These are phyloP conservation scores for Phymanthus crucifer DNA, from an alignment of 92 coral and sea anemone genomes.

Conservation along the genomic window DNA sequence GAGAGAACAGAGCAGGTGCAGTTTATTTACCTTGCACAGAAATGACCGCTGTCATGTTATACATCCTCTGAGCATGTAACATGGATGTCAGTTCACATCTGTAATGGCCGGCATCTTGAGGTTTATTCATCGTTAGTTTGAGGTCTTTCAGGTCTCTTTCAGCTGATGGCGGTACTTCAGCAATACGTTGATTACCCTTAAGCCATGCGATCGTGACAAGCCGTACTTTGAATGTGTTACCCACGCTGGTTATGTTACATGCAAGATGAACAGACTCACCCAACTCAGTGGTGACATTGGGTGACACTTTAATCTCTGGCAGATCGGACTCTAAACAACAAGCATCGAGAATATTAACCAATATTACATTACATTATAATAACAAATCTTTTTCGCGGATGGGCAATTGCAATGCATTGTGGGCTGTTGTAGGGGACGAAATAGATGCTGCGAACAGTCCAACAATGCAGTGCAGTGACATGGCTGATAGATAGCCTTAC, in stretches of 20 bases:
- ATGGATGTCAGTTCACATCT: constrained; percentile 38
- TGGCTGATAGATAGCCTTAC: constrained; percentile 27
- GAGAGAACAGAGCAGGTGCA: background rate
- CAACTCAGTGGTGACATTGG: constrained; percentile 3
- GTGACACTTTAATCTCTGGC: constrained; percentile 41
- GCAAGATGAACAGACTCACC: constrained; percentile 22
- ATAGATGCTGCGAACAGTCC: no score
- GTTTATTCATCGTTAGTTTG: background rate
- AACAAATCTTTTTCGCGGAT: no score
- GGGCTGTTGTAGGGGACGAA: no score
- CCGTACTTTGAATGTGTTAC: background rate
- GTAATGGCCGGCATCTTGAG: constrained; percentile 52
- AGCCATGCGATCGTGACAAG: constrained; percentile 54
- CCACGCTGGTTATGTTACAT: constrained; percentile 50
- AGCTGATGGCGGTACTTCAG: constrained; percentile 34
- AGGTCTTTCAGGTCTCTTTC: constrained; percentile 33
- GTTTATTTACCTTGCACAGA: constrained; percentile 41
- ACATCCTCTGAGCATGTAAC: constrained; percentile 10
- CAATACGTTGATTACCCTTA: constrained; percentile 30
- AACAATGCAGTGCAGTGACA: no score
- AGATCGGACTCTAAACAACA: constrained; percentile 47
- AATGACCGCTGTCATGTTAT: constrained; percentile 41
- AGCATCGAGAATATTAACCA: background rate
- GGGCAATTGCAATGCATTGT: no score
- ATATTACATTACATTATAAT: no score